These are phyloP conservation scores for Chelon auratus DNA, from an alignment of 2,797 vertebrate genomes.

Conservation along the genomic window DNA sequence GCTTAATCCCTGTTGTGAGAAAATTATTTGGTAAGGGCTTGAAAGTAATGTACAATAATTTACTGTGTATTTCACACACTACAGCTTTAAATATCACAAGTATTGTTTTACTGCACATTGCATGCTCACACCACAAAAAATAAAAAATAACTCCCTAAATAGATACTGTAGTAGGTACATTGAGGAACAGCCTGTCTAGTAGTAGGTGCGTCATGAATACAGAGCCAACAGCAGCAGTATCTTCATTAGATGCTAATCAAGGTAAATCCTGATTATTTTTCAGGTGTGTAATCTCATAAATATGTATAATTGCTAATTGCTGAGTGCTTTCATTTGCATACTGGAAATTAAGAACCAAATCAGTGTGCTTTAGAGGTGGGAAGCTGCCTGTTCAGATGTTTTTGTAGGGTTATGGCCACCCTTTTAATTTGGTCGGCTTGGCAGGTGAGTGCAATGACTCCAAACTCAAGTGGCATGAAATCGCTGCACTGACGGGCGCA, in stretches of 20 bases:
- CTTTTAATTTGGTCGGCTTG: background rate
- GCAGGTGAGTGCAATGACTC: conserved; percentile 13
- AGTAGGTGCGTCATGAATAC: background rate
- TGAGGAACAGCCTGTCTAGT: background rate
- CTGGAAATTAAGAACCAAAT: background rate
- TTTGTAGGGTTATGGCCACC: background rate
- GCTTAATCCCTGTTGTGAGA: no score
- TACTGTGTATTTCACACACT: no score
- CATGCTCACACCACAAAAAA: background rate
- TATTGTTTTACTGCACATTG: background rate
- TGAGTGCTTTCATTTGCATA: background rate
- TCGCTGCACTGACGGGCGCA: conserved; percentile 2
- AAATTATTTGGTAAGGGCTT: no score
- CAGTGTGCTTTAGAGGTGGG: background rate
- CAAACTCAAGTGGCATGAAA: conserved; percentile 21
- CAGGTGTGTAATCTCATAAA: background rate
- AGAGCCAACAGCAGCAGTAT: background rate
- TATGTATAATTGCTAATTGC: background rate
- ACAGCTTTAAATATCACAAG: background rate
- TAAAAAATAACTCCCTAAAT: background rate
- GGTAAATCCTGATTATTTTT: background rate
- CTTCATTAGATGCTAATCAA: background rate
- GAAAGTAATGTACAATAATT: no score
- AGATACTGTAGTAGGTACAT: background rate
- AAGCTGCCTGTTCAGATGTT: background rate